Conservation (phyloP, 2,797 vertebrate species). For the Arnoldichthys spilopterus region DNA sequence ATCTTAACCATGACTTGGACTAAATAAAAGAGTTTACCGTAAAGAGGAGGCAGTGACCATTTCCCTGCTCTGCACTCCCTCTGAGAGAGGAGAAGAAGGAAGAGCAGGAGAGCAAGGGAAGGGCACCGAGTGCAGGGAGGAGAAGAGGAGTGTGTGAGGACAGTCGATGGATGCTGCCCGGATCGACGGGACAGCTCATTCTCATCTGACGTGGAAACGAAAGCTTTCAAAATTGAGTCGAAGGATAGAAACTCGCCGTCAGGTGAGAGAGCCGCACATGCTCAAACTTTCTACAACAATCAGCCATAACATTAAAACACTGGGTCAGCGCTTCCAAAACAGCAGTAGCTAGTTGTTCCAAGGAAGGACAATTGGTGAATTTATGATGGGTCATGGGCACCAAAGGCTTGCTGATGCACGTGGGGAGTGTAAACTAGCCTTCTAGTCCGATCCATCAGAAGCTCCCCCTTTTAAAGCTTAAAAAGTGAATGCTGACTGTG, state of each 20-base stretch:
- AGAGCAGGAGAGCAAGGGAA: constrained; percentile 56
- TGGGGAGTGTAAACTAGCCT: too few species aligned
- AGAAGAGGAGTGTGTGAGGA: constrained; percentile 74
- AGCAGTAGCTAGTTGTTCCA: too few species aligned
- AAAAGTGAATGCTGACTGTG: too few species aligned
- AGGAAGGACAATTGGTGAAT: too few species aligned
- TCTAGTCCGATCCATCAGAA: too few species aligned
- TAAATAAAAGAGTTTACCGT: constrained; percentile 23
- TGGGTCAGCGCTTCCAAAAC: too few species aligned
- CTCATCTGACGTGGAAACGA: constrained; percentile 83
- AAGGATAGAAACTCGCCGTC: constrained; percentile 84
- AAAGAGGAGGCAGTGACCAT: neutral
- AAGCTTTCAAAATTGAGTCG: constrained; percentile 86
- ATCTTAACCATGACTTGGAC: constrained; percentile 26
- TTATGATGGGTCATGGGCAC: too few species aligned
- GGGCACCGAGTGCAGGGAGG: constrained; percentile 60
- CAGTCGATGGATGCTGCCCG: constrained; percentile 87
- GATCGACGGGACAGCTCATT: constrained; percentile 82
- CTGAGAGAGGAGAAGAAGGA: constrained; percentile 57
- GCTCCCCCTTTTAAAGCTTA: too few species aligned
- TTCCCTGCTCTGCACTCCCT: constrained; percentile 5
- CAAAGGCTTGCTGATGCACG: too few species aligned
- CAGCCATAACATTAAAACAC: neutral
- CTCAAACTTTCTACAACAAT: too few species aligned
- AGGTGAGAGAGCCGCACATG: constrained; percentile 69